These are phyloP conservation scores for Tethea ocularis DNA, from an alignment of 2,888 invertebrate genomes.

Conservation along the genomic window DNA sequence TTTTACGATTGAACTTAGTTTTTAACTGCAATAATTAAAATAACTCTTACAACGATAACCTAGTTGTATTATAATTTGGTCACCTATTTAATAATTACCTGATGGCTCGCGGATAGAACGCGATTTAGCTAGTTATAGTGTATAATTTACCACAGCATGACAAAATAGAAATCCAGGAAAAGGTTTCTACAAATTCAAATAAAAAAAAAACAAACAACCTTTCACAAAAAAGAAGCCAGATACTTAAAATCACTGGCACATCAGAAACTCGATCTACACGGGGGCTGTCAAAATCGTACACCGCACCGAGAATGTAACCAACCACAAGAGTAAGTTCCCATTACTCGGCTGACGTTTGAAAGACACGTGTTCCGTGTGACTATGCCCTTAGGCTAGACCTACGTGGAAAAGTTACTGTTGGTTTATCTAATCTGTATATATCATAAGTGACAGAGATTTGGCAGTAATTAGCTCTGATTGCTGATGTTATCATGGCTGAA, in stretches of 20 bases:
- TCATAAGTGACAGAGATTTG: constrained; percentile 2
- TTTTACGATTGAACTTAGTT: not conserved
- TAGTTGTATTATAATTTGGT: too few relatives aligned
- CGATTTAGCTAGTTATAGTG: too few relatives aligned
- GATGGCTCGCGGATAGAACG: too few relatives aligned
- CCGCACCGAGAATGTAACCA: constrained; percentile 28
- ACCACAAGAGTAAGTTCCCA: constrained; percentile 38
- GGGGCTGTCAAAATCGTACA: constrained; percentile 41
- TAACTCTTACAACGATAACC: too few relatives aligned
- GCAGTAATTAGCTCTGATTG: not conserved
- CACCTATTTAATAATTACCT: too few relatives aligned
- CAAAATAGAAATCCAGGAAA: not conserved
- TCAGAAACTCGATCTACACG: constrained; percentile 29
- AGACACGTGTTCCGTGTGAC: constrained; percentile 22
- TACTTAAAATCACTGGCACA: constrained; percentile 8
- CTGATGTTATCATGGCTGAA: not conserved
- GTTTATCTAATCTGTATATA: not conserved
- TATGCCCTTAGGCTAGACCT: constrained; percentile 2
- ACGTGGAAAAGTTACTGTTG: not conserved
- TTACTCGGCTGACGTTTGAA: constrained; percentile 26
- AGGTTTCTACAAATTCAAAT: constrained; percentile 24
- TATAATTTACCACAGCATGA: too few relatives aligned
- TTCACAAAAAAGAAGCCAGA: constrained; percentile 3
- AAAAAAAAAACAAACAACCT: constrained; percentile 12
- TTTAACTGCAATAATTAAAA: not conserved